Evolutionary conservation across 2,888 invertebrate genomes (phyloP), one percentile per base, ranked within the genome.

Genomic region (Lasioglossum calceatum): DNA sequence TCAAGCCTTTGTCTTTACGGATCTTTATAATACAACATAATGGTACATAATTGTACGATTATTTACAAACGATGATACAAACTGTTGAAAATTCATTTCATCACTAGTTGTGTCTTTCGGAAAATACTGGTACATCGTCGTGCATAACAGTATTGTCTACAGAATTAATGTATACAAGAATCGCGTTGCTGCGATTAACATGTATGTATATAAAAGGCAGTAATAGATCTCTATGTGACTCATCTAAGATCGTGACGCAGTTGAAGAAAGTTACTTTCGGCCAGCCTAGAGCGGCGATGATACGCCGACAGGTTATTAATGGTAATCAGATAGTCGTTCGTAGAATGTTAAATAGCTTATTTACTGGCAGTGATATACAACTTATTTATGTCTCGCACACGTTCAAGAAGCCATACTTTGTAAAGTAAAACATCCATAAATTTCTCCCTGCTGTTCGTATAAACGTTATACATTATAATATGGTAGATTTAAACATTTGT

Each of bases 201-300:
- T 44, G 44, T 44, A 42, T 72, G 23, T 54, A 54, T n/a, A 58
- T 58, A 77, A 73, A 67, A 36, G 64, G 47, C 71, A 73, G 16
- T 47, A 36, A 44, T 79, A 79, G 61, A 81, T 76, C 73, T 72
- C n/a, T 58, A 47, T 75, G 71, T 32, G 44, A 79, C 32, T 73
- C 47, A 72, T 27, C 72, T 77, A 75, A 61, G 27, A 75, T 74
- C 36, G 54, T 74, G 78, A 77, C 50, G 70, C 64, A 73, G 78
- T 71, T n/a, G 64, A 89, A 81, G 90, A 90, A 91, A 91, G 91
- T 83, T 72, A 72, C 91, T 90, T 91, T 91, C 91, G 42, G 64
- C 64, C 42, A 54, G 32, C 73, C 64, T 81, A 86, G 88, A 77
- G n/a, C 39, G 47, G 80, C 39, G 32, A 32, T 77, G 76, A 32